These are phyloP conservation scores for Tethea ocularis DNA, from an alignment of 2,888 invertebrate genomes.

Conservation along the genomic window DNA sequence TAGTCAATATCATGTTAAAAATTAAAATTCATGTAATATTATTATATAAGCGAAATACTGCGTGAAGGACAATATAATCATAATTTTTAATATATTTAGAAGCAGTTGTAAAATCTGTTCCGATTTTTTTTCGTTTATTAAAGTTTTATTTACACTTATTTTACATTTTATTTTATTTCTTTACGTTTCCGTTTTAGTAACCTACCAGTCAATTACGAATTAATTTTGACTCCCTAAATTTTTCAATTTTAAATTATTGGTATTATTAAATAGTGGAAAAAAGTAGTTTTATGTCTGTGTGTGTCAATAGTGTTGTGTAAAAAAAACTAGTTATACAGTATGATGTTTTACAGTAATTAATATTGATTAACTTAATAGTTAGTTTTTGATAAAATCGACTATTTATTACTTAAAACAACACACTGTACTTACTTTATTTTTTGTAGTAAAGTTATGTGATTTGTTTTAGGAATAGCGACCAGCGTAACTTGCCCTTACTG, in stretches of 20 bases:
- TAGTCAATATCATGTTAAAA: not conserved
- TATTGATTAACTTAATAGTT: not conserved
- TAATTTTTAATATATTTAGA: slow-evolving; percentile 30
- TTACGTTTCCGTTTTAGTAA: slow-evolving; percentile 41
- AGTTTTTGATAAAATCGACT: not conserved
- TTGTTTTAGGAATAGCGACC: not conserved
- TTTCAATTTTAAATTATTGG: slow-evolving; percentile 75
- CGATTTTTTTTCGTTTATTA: slow-evolving; percentile 47
- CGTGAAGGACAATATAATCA: slow-evolving; percentile 65
- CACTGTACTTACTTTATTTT: not conserved
- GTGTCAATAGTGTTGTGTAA: slow-evolving; percentile 27
- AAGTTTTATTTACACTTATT: slow-evolving; percentile 51
- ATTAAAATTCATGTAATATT: slow-evolving; percentile 27
- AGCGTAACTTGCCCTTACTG: slow-evolving; percentile 1
- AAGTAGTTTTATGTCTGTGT: slow-evolving; percentile 25
- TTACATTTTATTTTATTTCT: slow-evolving; percentile 45
- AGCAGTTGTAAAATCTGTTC: slow-evolving; percentile 17
- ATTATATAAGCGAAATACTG: slow-evolving; percentile 47
- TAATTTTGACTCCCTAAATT: slow-evolving; percentile 81
- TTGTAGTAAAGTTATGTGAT: not conserved
- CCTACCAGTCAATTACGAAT: slow-evolving; percentile 79
- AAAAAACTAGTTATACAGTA: not conserved
- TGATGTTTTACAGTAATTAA: not conserved
- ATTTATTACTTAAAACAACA: not conserved
- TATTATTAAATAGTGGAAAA: slow-evolving; percentile 35